Evolutionary conservation across 1,140 invertebrate genomes (phyloP).

Genomic region (Helicorthomorpha holstii): DNA sequence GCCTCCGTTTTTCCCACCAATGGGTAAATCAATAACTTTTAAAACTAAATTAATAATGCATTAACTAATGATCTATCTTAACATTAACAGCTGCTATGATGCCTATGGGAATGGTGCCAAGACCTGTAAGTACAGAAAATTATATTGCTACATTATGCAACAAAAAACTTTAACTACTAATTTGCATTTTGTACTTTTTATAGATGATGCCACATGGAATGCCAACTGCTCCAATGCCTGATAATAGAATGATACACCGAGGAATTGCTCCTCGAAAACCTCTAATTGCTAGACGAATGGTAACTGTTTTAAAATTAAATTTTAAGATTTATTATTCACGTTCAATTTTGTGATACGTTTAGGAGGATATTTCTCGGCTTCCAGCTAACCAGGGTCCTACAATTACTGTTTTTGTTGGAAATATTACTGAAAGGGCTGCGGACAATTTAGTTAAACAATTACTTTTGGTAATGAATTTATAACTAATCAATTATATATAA

Average conservation of each 20-base stretch:
- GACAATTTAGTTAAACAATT: constrained; percentile 89
- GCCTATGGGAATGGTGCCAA: constrained; percentile 15
- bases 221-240: neutral
- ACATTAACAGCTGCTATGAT: constrained; percentile 18
- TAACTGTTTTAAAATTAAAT: neutral
- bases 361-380: constrained; percentile 16
- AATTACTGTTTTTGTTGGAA: constrained; percentile 96
- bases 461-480: constrained; percentile 34
- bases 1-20: constrained; percentile 20
- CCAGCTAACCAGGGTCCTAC: constrained; percentile 46
- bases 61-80: neutral
- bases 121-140: constrained; percentile 11
- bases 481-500: neutral
- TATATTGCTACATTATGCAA: neutral
- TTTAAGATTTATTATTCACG: neutral
- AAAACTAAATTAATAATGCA: neutral
- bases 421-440: constrained; percentile 88
- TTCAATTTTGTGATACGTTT: constrained; percentile 10
- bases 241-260: neutral
- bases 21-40: constrained; percentile 17
- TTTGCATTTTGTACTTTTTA: constrained; percentile 9
- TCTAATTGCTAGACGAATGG: neutral
- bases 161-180: constrained; percentile 4
- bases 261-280: neutral
- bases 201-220: neutral